Base-by-base conservation (phyloP, 2,797 vertebrate genomes). In the Sebastes iracundus region DNA sequence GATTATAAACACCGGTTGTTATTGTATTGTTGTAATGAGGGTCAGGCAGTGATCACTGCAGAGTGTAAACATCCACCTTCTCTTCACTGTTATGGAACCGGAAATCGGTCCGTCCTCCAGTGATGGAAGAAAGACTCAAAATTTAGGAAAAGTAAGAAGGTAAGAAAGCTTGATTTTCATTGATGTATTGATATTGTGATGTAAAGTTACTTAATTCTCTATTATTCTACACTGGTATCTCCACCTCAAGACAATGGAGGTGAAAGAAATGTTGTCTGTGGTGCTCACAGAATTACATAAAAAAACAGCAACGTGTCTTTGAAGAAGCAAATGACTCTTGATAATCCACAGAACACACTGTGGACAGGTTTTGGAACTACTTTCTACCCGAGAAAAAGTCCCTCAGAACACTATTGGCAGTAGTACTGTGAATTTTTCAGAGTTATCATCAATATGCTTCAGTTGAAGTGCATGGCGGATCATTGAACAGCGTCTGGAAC, bases 1-100 rank as follows among this genome's bases (percentile, higher is more conserved):
- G 74, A 83, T 81, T 65, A 56, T 27, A 81, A 78, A 83, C 76
- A 72, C 63, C 78, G 64, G 81, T 65, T 83, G 80, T 84, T 77
- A 11, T 72, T 64, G 52, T 52, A 8, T 5, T 70, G 64, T 76
- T 64, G 69, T 79, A 66, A 81, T 64, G 75, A 46, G 46, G 70
- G 60, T 77, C 73, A 73, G 74, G 67, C 55, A 42, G 27, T 65
- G 73, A 78, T 35, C 71, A 55, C 25, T 46, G 30, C 38, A 23
- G 6, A 73, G 3, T 20, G 32, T 74, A 72, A 85, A 82, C 80
- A 81, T 75, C 72, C 75, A 67, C 30, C 58, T 58, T 71, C 71
- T 61, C 71, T 4, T 61, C 65, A 11, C 59, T 27, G 62, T 28
- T 4, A 61, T 6, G 53, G 28, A 76, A 68, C 52, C 61, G 52